Percentiles rank a stretch among this genome's conserved stretches.
Conservation (phyloP, 1,140 invertebrate genomes). For the Parapsyche elsis region DNA sequence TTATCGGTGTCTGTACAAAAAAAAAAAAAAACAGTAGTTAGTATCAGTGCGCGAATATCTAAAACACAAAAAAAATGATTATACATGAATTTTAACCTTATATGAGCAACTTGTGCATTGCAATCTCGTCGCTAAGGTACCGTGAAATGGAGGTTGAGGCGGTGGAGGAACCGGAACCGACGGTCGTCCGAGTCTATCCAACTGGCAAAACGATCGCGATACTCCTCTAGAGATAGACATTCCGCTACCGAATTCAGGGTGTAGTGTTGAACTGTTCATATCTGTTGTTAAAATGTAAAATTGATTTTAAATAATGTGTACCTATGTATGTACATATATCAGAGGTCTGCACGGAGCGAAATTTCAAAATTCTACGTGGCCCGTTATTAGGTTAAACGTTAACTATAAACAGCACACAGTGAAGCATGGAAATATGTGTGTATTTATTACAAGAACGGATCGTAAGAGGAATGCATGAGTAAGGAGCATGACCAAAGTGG, state of each 20-base stretch:
- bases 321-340: background rate
- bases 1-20: conserved; percentile 77
- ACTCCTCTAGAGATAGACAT: conserved; percentile 60
- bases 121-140: conserved; percentile 86
- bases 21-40: background rate
- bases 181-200: conserved; percentile 61
- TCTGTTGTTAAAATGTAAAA: conserved; percentile 21
- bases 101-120: conserved; percentile 83
- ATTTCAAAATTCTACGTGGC: background rate
- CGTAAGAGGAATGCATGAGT: too few species aligned
- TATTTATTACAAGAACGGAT: too few species aligned
- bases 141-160: conserved; percentile 65
- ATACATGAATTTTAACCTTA: conserved; percentile 69
- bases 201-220: conserved; percentile 65
- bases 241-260: conserved; percentile 36
- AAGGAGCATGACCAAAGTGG: too few species aligned
- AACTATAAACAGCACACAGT: too few species aligned
- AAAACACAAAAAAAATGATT: background rate
- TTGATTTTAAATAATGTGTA: conserved; percentile 11
- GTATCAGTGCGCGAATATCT: too few species aligned
- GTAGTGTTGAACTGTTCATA: conserved; percentile 37
- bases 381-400: background rate
- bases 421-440: too few species aligned
- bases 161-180: conserved; percentile 58
- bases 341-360: background rate